Evolutionary conservation across 2,113 vertebrate genomes (phyloP).

Genomic region (Xenopus borealis): DNA sequence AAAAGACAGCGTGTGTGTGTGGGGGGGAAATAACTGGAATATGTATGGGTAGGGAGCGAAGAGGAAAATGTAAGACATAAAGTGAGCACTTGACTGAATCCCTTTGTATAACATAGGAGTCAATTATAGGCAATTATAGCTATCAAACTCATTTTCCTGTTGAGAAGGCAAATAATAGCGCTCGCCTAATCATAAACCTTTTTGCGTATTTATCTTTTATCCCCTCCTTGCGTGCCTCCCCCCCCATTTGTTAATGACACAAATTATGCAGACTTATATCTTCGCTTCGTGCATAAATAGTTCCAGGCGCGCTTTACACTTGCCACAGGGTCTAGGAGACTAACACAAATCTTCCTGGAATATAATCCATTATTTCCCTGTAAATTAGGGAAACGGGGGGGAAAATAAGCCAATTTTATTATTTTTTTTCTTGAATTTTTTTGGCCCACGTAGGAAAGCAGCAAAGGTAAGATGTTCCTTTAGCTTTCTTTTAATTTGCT

Average conservation of each 20-base stretch:
- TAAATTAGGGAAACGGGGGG: too few relatives aligned
- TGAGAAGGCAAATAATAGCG: slow-evolving; percentile 41
- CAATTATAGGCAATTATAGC: slow-evolving; percentile 40
- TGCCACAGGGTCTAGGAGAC: neutral
- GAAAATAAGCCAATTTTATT: neutral
- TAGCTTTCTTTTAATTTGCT: too few relatives aligned
- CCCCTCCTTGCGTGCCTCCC: slow-evolving; percentile 13
- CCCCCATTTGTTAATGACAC: slow-evolving; percentile 8
- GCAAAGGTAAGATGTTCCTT: neutral
- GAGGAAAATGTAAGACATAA: neutral
- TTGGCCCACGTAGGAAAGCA: too few relatives aligned
- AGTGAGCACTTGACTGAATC: slow-evolving; percentile 2
- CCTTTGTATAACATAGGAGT: slow-evolving; percentile 6
- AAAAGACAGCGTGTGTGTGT: too few relatives aligned
- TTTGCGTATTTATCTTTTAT: slow-evolving; percentile 28
- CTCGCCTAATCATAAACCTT: slow-evolving; percentile 27
- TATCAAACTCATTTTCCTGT: slow-evolving; percentile 41
- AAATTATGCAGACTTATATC: slow-evolving; percentile 2
- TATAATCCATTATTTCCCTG: neutral
- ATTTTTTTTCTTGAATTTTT: too few relatives aligned
- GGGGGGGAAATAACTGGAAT: neutral
- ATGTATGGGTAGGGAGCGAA: neutral
- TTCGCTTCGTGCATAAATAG: slow-evolving; percentile 24
- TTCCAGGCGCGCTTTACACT: neutral
- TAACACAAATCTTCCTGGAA: neutral